Percentiles rank a stretch among this genome's conserved stretches.
These are phyloP conservation scores for Papilio protenor DNA, from an alignment of 2,888 invertebrate species.

Conservation along the genomic window DNA sequence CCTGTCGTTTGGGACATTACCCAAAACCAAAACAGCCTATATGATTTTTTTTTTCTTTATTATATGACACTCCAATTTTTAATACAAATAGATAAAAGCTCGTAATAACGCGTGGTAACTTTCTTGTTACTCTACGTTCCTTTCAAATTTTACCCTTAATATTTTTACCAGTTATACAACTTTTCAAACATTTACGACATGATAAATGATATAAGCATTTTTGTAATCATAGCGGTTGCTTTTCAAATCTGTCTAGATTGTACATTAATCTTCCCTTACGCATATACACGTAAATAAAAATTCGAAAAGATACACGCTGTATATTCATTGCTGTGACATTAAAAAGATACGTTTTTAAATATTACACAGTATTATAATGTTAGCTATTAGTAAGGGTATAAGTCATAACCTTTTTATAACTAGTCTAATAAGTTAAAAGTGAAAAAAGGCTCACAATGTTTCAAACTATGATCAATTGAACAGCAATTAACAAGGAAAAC, in stretches of 20 bases:
- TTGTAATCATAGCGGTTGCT: conserved; percentile 32
- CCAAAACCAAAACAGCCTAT: too few relatives aligned
- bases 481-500: conserved; percentile 16
- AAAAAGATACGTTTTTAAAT: background rate
- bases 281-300: conserved; percentile 4
- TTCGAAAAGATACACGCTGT: background rate
- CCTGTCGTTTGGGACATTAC: too few relatives aligned
- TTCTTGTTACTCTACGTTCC: background rate
- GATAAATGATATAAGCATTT: conserved; percentile 27
- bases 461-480: background rate
- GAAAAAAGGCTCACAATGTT: background rate
- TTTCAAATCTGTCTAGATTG: conserved; percentile 32
- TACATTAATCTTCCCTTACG: conserved; percentile 25
- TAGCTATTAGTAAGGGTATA: too few relatives aligned
- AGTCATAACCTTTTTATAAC: too few relatives aligned
- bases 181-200: background rate
- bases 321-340: background rate
- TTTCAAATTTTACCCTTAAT: background rate
- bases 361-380: background rate
- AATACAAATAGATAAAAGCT: background rate
- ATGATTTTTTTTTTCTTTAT: background rate
- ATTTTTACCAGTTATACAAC: background rate
- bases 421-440: background rate
- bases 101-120: background rate
- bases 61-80: too few relatives aligned